Conservation (phyloP, 2,888 invertebrate genomes). For the Eupithecia abbreviata region DNA sequence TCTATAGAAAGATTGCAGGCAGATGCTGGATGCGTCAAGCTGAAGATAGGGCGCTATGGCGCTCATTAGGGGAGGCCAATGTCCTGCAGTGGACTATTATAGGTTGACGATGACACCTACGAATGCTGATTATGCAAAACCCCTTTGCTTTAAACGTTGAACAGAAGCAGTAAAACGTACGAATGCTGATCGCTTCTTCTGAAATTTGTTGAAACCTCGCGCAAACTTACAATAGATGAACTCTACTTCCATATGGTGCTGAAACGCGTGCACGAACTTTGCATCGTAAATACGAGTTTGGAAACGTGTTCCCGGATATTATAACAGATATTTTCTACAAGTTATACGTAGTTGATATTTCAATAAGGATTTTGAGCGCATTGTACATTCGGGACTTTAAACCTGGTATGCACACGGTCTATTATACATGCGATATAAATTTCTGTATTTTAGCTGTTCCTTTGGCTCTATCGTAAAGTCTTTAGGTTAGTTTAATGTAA, state of each 20-base stretch:
- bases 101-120: too few species aligned
- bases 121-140: too few species aligned
- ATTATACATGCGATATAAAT: neutral
- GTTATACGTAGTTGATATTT: constrained; percentile 31
- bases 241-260: constrained; percentile 46
- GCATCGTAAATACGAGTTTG: constrained; percentile 56
- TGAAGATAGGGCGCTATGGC: too few species aligned
- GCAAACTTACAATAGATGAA: neutral
- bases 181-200: neutral
- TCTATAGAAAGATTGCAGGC: too few species aligned
- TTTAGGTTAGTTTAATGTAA: neutral
- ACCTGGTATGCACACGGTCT: neutral
- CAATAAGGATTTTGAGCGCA: constrained; percentile 27
- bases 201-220: neutral
- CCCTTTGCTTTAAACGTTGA: too few species aligned
- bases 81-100: too few species aligned
- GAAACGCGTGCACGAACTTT: constrained; percentile 53
- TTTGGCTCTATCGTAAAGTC: neutral
- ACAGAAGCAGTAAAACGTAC: too few species aligned
- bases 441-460: neutral
- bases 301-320: constrained; percentile 31
- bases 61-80: too few species aligned
- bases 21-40: too few species aligned
- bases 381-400: constrained; percentile 22
- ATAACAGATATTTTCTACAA: constrained; percentile 32